These are phyloP conservation scores for Cisticola juncidis DNA, from an alignment of 2,113 vertebrate genomes.

Conservation along the genomic window DNA sequence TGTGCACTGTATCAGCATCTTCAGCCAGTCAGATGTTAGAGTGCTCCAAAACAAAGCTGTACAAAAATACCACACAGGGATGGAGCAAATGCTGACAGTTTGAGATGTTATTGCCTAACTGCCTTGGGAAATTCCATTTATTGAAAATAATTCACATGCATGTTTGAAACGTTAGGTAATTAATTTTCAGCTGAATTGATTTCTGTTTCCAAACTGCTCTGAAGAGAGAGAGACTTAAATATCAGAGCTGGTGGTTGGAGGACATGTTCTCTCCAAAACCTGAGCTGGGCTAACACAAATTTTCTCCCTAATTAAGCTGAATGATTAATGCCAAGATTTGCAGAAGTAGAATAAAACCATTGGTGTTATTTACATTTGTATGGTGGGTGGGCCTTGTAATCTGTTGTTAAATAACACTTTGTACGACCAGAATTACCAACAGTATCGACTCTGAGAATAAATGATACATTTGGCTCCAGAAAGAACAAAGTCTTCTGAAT, in stretches of 20 bases:
- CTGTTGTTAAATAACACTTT: neutral
- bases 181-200: constrained; percentile 66
- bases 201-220: constrained; percentile 50
- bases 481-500: neutral
- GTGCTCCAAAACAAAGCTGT: neutral
- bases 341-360: neutral
- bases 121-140: constrained; percentile 59
- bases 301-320: constrained; percentile 31
- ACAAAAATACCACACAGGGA: neutral
- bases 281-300: neutral
- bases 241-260: neutral
- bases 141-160: constrained; percentile 63
- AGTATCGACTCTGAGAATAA: neutral
- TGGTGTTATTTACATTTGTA: neutral
- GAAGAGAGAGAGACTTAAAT: constrained; percentile 23
- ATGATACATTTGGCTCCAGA: neutral
- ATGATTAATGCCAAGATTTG: constrained; percentile 14
- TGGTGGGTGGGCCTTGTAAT: neutral
- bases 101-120: constrained; percentile 55
- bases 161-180: constrained; percentile 65
- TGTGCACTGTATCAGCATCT: neutral
- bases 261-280: neutral
- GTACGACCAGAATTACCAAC: neutral
- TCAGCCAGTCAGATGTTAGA: neutral
- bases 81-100: constrained; percentile 25